Conservation (phyloP, 2,888 invertebrate genomes). For the Holacanthella duospinosa region DNA sequence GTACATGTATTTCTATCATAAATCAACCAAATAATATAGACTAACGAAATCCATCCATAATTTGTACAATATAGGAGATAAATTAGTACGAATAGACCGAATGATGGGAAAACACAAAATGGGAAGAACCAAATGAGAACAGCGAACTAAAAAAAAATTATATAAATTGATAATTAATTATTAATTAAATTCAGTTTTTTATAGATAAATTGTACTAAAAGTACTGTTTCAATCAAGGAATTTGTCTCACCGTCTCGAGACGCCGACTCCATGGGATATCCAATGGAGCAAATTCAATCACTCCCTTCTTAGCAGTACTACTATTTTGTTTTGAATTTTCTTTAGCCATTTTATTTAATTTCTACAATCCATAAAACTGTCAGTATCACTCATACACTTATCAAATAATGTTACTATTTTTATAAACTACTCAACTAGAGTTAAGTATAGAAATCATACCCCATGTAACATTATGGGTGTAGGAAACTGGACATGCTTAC, state of each 20-base stretch:
- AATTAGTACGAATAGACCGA: conserved; percentile 46
- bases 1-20: conserved; percentile 4
- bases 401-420: too few relatives aligned
- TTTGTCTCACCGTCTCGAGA: neutral
- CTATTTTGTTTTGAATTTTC: too few relatives aligned
- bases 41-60: conserved; percentile 14
- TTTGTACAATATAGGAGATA: conserved; percentile 49
- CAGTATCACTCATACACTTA: neutral
- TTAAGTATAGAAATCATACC: too few relatives aligned
- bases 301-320: neutral
- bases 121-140: conserved; percentile 46
- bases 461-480: too few relatives aligned
- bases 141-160: neutral
- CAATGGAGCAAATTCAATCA: neutral
- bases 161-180: neutral
- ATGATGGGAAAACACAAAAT: conserved; percentile 46
- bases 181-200: neutral
- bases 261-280: neutral
- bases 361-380: too few relatives aligned
- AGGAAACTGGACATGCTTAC: too few relatives aligned
- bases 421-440: too few relatives aligned
- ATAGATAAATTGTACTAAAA: neutral
- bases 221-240: neutral
- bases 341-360: neutral
- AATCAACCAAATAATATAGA: neutral